Percentiles rank a stretch among this genome's conserved stretches.
phyloP scores from a whole-genome alignment of 92 coral and sea anemone genomes.

The Porites lobata region DNA sequence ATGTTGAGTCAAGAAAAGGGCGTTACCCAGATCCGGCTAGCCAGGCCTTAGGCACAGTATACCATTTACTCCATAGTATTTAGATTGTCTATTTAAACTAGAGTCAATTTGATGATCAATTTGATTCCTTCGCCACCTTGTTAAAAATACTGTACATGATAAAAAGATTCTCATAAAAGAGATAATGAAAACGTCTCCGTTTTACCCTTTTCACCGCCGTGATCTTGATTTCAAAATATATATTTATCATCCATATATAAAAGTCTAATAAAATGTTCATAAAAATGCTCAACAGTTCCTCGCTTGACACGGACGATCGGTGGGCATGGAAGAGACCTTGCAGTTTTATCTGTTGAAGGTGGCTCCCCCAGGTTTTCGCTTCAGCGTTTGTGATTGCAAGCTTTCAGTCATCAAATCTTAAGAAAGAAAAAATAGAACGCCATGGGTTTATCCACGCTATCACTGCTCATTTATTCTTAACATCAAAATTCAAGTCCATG shows the following conservation, averaged over 20 bases:
- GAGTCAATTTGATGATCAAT: neutral
- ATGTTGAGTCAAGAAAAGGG: too few relatives aligned
- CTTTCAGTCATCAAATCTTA: neutral
- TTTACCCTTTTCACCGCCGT: neutral
- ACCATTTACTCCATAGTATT: too few relatives aligned
- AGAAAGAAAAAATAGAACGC: neutral
- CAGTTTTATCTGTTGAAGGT: neutral
- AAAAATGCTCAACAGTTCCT: neutral
- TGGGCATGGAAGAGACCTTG: neutral
- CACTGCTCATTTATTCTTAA: too few relatives aligned
- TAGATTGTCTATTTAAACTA: neutral
- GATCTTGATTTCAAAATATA: constrained; percentile 22
- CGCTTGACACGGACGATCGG: neutral
- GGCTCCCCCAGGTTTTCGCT: neutral
- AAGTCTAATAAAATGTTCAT: constrained; percentile 16
- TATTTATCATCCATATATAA: constrained; percentile 32
- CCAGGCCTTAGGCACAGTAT: neutral
- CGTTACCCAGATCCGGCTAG: neutral
- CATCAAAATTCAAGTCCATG: too few relatives aligned
- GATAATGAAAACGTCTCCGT: neutral
- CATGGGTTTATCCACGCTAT: neutral
- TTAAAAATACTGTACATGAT: constrained; percentile 37
- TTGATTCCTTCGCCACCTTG: neutral
- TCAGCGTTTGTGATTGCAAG: neutral
- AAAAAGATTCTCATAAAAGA: constrained; percentile 17